A percentile compares a stretch with the other conserved stretches of the same genome.
Evolutionary conservation across 2,797 vertebrate species (phyloP).

Genomic region (Vespertilio murinus): DNA sequence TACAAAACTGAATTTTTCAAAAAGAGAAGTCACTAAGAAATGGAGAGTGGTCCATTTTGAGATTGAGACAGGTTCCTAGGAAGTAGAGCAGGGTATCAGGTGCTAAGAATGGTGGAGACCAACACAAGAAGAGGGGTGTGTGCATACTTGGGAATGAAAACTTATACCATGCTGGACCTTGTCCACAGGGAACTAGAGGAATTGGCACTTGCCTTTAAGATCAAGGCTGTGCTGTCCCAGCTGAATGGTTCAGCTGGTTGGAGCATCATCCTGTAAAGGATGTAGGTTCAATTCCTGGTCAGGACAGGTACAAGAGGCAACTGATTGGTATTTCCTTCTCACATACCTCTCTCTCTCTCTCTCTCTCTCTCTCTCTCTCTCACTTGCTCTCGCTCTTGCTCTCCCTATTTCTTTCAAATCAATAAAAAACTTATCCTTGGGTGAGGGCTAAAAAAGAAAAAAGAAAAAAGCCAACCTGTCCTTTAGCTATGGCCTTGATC

Average conservation of each 20-base stretch:
- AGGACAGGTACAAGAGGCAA: background rate
- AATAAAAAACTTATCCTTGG: background rate
- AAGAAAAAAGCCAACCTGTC: background rate
- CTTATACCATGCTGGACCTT: background rate
- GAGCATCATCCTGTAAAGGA: background rate
- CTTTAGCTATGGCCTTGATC: background rate
- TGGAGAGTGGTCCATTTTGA: background rate
- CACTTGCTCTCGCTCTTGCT: background rate
- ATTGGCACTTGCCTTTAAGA: background rate
- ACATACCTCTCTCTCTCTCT: background rate
- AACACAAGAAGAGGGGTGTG: background rate
- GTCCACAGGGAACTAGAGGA: background rate
- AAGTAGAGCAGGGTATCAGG: background rate
- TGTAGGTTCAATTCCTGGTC: background rate
- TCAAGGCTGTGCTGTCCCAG: background rate
- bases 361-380: background rate
- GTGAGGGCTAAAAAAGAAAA: background rate
- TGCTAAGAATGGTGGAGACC: background rate
- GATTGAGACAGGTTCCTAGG: background rate
- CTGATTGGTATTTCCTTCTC: background rate
- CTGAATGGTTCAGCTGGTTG: background rate
- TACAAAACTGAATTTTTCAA: background rate
- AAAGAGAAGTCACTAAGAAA: background rate
- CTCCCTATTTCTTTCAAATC: background rate
- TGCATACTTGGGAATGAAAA: background rate